Evolutionary conservation across 64 coral and sea anemone species (phyloP).

Genomic region (Pocillopora verrucosa): DNA sequence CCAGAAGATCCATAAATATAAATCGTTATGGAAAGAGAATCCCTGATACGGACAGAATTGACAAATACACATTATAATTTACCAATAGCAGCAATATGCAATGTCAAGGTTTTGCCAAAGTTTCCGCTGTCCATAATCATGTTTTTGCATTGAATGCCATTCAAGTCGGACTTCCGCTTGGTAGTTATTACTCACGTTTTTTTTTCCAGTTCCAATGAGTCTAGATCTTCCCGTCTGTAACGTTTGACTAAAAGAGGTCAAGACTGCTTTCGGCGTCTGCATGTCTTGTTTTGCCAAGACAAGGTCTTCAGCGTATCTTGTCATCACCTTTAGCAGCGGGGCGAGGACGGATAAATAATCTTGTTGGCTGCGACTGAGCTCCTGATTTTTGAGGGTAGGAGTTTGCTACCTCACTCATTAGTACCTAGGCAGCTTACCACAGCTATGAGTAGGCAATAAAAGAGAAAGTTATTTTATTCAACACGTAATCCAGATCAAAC

Average conservation of each 20-base stretch:
- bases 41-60: too few relatives aligned
- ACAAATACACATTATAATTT: too few relatives aligned
- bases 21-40: too few relatives aligned
- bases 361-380: background rate
- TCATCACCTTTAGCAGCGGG: background rate
- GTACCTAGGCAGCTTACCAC: background rate
- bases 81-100: too few relatives aligned
- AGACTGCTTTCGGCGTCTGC: background rate
- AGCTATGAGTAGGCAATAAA: background rate
- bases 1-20: too few relatives aligned
- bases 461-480: background rate
- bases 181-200: background rate
- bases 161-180: too few relatives aligned
- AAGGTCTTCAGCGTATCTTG: constrained; percentile 18
- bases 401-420: background rate
- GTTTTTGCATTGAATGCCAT: background rate
- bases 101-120: too few relatives aligned
- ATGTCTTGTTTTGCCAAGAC: background rate
- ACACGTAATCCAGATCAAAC: background rate
- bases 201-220: background rate
- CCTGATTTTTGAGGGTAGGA: background rate
- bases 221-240: constrained; percentile 12
- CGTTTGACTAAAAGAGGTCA: background rate
- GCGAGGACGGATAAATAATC: background rate
- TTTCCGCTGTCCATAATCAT: background rate